These are phyloP conservation scores for Anthoscopus minutus DNA, from an alignment of 2,113 vertebrate genomes.

Conservation along the genomic window DNA sequence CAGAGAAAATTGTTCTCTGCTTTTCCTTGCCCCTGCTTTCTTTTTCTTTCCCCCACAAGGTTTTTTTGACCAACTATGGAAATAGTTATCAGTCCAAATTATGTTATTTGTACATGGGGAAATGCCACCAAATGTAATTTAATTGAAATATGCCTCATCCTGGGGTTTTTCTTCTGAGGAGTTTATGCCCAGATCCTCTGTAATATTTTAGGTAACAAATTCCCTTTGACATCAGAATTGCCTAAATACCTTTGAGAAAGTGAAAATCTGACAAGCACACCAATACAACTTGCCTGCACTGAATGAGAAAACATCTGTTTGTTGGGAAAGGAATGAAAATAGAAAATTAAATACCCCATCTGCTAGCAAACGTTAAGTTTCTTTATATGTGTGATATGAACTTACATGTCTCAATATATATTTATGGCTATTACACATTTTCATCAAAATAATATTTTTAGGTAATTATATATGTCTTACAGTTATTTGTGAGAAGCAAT, in stretches of 20 bases:
- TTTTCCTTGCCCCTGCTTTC: background rate
- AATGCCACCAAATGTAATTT: background rate
- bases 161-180: background rate
- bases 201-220: background rate
- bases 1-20: background rate
- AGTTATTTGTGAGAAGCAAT: background rate
- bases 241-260: background rate
- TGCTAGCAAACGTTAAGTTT: background rate
- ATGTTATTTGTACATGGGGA: background rate
- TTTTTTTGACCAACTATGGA: background rate
- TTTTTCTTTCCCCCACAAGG: rapidly evolving
- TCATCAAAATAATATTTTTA: background rate
- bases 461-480: background rate
- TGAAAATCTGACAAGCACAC: background rate
- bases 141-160: background rate
- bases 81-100: background rate
- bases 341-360: background rate
- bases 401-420: background rate
- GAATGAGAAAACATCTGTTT: background rate
- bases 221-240: background rate
- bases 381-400: background rate
- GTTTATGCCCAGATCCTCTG: background rate
- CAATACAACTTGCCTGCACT: background rate
- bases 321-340: background rate
- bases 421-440: background rate